Evolutionary conservation across 2,888 invertebrate species (phyloP).

Genomic region (Zaprionus bogoriensis): DNA sequence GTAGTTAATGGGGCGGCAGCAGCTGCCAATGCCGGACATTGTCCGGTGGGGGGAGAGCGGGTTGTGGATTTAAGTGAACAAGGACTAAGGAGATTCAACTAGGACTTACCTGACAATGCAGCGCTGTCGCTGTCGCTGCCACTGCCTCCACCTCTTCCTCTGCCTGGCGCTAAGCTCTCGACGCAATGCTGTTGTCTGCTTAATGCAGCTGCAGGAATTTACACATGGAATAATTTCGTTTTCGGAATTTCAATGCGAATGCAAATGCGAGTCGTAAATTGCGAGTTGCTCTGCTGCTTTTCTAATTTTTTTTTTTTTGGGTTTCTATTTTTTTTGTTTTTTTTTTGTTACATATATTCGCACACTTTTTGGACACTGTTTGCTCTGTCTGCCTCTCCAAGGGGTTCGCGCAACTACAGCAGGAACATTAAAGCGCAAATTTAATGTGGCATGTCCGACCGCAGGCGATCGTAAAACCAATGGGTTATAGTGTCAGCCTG

Average conservation of each 20-base stretch:
- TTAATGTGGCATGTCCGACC: slow-evolving; percentile 67
- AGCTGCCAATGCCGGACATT: background rate
- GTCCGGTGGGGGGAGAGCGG: background rate
- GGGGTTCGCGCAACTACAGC: slow-evolving; percentile 15
- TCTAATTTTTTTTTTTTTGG: background rate
- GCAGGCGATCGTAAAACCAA: slow-evolving; percentile 67
- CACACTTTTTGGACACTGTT: slow-evolving; percentile 50
- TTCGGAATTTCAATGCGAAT: slow-evolving; percentile 12
- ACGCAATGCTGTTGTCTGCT: background rate
- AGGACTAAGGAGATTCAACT: background rate
- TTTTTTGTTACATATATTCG: slow-evolving; percentile 37
- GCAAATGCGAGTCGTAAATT: slow-evolving; percentile 7
- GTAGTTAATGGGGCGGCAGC: slow-evolving; percentile 1
- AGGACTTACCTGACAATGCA: slow-evolving; percentile 17
- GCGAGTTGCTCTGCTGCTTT: slow-evolving; percentile 8
- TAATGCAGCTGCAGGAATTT: background rate
- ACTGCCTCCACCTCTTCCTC: no score
- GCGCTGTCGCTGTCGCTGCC: no score
- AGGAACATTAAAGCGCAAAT: slow-evolving; percentile 58
- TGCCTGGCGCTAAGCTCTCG: background rate
- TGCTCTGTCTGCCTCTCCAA: slow-evolving; percentile 8
- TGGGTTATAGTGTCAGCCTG: slow-evolving; percentile 25
- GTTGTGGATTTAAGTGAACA: background rate
- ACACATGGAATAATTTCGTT: slow-evolving; percentile 9
- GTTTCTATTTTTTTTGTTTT: slow-evolving; percentile 5